Evolutionary conservation across 1,140 invertebrate species (phyloP), one percentile per base, ranked within the genome.

Genomic region (Oryctes rhinoceros): DNA sequence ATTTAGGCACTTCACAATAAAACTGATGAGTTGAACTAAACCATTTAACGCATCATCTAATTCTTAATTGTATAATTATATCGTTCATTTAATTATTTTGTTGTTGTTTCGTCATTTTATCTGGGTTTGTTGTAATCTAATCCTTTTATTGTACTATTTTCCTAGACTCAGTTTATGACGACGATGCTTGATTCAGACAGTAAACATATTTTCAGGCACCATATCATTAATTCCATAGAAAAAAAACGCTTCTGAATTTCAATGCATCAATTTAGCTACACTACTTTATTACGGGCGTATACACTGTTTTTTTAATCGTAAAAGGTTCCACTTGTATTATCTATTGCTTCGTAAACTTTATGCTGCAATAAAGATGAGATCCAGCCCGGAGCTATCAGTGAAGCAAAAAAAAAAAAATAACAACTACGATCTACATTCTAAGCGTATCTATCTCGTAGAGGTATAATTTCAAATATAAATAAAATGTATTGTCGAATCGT

Each of bases 221-320:
- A 11, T 18, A 18, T 4, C 53, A 59, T 59, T 59, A 59, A 59
- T 18, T 59, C n/a, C n/a, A 30, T 30, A 30, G 39, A 5, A 59
- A 18, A 49, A 59, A 59, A 59, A 59, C 53, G 53, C 53, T 59
- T 6, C 53, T 59, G 53, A 59, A 59, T 59, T 59, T 18, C 53
- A 59, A 59, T 59, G 53, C 53, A 18, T 59, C 53, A 59, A 59
- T 59, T 59, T 59, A 59, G 53, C n/a, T 59, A 18, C 53, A 59
- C 15, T 59, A 59, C 18, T 59, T 59, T 59, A 59, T 18, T n/a
- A 59, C 53, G 13, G 15, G 3, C 53, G 18, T 59, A 59, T 59
- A 59, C 53, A 59, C 15, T n/a, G 53, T 15, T 59, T 59, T 59
- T 20, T 59, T 15, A 59, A 59, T 59, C 53, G 53, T 59, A 59